Evolutionary conservation across 2,888 invertebrate species (phyloP).

Genomic region (Cancer borealis): DNA sequence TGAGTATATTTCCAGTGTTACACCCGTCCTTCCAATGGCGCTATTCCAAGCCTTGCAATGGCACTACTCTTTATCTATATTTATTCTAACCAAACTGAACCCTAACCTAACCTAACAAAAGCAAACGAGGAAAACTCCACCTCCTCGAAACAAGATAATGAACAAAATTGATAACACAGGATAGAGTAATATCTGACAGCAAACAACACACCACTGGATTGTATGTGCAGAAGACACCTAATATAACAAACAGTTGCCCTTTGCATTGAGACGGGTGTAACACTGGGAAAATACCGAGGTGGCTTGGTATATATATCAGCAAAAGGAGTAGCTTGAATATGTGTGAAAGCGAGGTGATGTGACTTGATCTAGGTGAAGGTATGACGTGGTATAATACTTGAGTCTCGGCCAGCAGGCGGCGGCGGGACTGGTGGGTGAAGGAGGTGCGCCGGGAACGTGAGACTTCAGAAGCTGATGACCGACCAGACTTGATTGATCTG

Average conservation of each 20-base stretch:
- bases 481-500: constrained; percentile 72
- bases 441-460: constrained; percentile 62
- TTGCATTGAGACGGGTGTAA: too few relatives aligned
- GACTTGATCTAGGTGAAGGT: not conserved
- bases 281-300: too few relatives aligned
- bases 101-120: not conserved
- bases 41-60: too few relatives aligned
- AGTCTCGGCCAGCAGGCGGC: constrained; percentile 57
- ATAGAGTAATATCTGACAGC: too few relatives aligned
- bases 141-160: too few relatives aligned
- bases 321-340: not conserved
- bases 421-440: constrained; percentile 59
- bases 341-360: not conserved
- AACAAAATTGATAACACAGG: too few relatives aligned
- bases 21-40: too few relatives aligned
- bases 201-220: too few relatives aligned
- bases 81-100: not conserved
- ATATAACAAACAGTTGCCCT: too few relatives aligned
- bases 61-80: too few relatives aligned
- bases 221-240: too few relatives aligned
- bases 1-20: too few relatives aligned
- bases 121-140: not conserved
- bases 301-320: not conserved
- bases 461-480: constrained; percentile 68
- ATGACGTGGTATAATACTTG: constrained; percentile 39